Evolutionary conservation across 2,888 invertebrate genomes (phyloP).

Genomic region (Chymomyza fuscimana): DNA sequence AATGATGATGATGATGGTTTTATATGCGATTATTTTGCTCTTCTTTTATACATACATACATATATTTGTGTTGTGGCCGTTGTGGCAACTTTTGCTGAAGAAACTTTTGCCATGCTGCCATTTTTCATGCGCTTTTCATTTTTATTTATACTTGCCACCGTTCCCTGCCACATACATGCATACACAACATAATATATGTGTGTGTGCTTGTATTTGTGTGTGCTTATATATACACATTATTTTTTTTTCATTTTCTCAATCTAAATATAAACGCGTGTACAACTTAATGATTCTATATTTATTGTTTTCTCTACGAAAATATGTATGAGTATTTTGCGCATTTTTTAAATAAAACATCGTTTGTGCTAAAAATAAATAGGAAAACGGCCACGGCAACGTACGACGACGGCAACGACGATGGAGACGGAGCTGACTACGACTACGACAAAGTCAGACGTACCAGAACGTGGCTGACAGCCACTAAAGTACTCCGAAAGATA

Average conservation of each 20-base stretch:
- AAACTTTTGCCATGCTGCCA: not conserved
- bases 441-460: conserved; percentile 29
- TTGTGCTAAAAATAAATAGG: conserved; percentile 51
- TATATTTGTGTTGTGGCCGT: not conserved
- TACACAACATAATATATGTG: conserved; percentile 17
- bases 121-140: conserved; percentile 16
- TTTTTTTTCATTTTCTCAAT: conserved; percentile 13
- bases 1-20: not conserved
- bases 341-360: conserved; percentile 65
- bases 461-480: not conserved
- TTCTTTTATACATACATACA: no score
- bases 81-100: not conserved
- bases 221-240: not conserved
- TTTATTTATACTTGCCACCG: not conserved
- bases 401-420: conserved; percentile 23
- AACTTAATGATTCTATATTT: conserved; percentile 77
- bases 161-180: conserved; percentile 18
- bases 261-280: conserved; percentile 75
- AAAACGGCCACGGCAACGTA: conserved; percentile 32
- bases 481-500: not conserved
- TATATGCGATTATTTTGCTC: no score
- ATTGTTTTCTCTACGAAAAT: conserved; percentile 76
- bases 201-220: conserved; percentile 7
- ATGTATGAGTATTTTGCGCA: conserved; percentile 76
- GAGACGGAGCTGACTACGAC: conserved; percentile 23